phyloP scores from a whole-genome alignment of 2,797 vertebrate genomes.

The Falco naumanni region DNA sequence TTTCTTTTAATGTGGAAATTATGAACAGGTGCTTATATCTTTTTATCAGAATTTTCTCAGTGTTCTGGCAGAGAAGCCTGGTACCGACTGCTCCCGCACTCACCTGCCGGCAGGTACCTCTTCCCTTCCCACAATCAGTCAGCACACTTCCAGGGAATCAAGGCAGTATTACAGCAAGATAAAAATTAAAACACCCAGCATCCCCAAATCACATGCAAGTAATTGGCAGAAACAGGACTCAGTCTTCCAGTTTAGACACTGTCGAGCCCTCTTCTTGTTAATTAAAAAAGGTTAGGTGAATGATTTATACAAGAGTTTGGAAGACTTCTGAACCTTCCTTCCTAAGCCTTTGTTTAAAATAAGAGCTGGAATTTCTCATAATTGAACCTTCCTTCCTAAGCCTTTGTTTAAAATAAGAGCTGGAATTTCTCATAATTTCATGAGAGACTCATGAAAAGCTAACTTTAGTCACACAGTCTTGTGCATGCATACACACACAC shows the following conservation, averaged over 20 bases:
- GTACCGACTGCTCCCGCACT: neutral
- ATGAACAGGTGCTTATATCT: neutral
- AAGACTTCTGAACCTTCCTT: conserved; percentile 4
- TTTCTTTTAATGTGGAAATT: neutral
- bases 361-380: neutral
- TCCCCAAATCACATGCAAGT: neutral
- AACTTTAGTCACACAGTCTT: neutral
- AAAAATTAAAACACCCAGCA: neutral
- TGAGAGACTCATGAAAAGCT: conserved; percentile 5
- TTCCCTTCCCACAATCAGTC: neutral
- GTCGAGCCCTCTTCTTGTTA: conserved; percentile 1
- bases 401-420: conserved; percentile 13
- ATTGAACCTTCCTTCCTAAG: neutral
- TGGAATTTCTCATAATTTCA: neutral
- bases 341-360: conserved; percentile 15
- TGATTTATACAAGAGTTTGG: conserved; percentile 30
- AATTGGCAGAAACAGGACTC: conserved; percentile 9
- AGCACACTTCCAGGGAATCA: neutral
- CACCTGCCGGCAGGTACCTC: neutral
- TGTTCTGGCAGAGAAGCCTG: neutral
- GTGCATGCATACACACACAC: neutral
- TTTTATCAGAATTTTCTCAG: neutral
- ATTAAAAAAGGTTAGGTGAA: conserved; percentile 33
- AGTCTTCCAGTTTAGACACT: conserved; percentile 23
- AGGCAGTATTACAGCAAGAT: neutral